A percentile compares a stretch with the other conserved stretches of the same genome.
Evolutionary conservation across 2,113 vertebrate genomes (phyloP).

Genomic region (Cyprinodon variegatus): DNA sequence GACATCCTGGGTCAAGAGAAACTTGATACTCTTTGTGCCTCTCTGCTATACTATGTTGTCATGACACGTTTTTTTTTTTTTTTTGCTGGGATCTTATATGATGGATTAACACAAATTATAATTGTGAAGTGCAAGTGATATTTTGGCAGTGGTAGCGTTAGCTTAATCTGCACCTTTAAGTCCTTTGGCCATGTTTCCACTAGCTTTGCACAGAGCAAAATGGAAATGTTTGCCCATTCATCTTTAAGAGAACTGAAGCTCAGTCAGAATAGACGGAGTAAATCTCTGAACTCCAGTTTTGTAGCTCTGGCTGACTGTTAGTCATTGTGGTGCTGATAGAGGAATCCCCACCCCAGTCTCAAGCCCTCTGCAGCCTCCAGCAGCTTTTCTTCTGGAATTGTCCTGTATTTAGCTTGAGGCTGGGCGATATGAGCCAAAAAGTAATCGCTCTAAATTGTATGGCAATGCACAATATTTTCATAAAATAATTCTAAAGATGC

Average conservation of each 20-base stretch:
- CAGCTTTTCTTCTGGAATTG: no score
- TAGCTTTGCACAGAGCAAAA: not conserved
- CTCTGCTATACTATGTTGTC: not conserved
- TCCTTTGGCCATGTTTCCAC: not conserved
- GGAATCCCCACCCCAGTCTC: no score
- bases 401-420: no score
- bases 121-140: not conserved
- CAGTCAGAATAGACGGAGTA: not conserved
- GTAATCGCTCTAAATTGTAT: no score
- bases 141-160: not conserved
- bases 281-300: not conserved
- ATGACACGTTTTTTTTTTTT: constrained; percentile 7
- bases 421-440: no score
- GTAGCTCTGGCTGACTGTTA: not conserved
- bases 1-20: constrained; percentile 27
- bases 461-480: no score
- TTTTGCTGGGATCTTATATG: not conserved
- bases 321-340: no score
- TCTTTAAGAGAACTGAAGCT: not conserved
- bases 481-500: no score
- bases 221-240: not conserved
- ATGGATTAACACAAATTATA: not conserved
- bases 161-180: not conserved
- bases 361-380: no score
- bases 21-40: constrained; percentile 41